Evolutionary conservation across 2,797 vertebrate species (phyloP).

Genomic region (Arnoldichthys spilopterus): DNA sequence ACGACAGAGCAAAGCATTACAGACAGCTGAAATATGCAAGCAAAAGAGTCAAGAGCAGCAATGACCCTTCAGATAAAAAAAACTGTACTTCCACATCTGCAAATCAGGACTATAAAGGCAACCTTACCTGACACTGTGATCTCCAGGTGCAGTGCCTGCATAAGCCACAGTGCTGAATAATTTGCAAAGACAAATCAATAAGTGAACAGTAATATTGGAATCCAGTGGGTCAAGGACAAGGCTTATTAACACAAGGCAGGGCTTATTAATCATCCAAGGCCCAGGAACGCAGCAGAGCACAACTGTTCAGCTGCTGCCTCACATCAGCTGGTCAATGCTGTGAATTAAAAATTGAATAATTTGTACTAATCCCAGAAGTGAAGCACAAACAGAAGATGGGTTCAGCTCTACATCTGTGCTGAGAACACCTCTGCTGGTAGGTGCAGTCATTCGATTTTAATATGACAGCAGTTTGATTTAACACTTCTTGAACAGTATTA

Average conservation of each 20-base stretch:
- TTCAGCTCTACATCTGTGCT: not conserved
- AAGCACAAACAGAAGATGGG: not conserved
- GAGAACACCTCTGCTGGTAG: not conserved
- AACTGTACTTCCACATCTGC: not conserved
- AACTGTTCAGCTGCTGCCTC: slow-evolving; percentile 40
- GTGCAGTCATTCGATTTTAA: not conserved
- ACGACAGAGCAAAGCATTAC: not conserved
- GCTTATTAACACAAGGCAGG: too few species aligned
- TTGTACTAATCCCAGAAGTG: slow-evolving; percentile 26
- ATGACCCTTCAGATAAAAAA: not conserved
- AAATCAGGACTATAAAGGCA: not conserved
- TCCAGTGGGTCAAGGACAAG: not conserved
- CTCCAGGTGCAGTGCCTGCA: not conserved
- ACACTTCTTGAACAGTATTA: not conserved
- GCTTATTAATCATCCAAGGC: not conserved
- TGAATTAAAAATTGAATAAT: slow-evolving; percentile 21
- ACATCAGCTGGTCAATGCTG: slow-evolving; percentile 10
- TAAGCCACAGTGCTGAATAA: not conserved
- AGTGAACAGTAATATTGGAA: not conserved
- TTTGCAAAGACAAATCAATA: not conserved
- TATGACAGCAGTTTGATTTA: not conserved
- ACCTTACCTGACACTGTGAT: not conserved
- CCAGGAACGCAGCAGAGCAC: not conserved
- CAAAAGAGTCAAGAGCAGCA: not conserved
- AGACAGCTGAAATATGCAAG: not conserved